A percentile compares a stretch with the other conserved stretches of the same genome.
Conservation (phyloP, 2,113 vertebrate species). For the Eulemur rufifrons region DNA sequence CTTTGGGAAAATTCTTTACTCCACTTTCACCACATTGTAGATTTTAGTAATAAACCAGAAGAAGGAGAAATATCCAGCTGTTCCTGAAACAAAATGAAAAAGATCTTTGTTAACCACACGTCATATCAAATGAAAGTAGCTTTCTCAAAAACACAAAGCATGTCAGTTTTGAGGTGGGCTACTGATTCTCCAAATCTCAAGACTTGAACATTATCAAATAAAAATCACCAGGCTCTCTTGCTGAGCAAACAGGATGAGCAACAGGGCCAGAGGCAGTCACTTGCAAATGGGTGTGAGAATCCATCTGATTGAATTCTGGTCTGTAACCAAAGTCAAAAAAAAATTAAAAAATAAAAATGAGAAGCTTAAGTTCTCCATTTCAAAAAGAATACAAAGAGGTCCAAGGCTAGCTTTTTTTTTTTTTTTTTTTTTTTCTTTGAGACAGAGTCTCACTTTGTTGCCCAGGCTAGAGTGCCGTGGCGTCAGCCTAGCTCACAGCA, state of each 20-base stretch:
- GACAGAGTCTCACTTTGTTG: too few relatives aligned
- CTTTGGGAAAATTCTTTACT: conserved; percentile 84
- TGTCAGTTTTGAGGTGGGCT: background rate
- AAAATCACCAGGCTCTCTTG: conserved; percentile 25
- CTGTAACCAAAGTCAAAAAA: conserved; percentile 2
- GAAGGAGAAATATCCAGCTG: conserved; percentile 93
- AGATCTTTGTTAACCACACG: conserved; percentile 66
- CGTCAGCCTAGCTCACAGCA: too few relatives aligned
- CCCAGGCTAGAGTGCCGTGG: too few relatives aligned
- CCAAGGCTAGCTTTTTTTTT: background rate
- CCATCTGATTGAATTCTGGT: conserved; percentile 12
- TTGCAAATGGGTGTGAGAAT: background rate
- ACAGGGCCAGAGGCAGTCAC: background rate
- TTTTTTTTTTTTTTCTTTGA: too few relatives aligned
- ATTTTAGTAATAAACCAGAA: conserved; percentile 97
- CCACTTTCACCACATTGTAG: conserved; percentile 95
- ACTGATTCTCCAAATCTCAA: background rate
- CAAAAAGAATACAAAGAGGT: conserved; percentile 6
- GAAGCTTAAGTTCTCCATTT: conserved; percentile 13
- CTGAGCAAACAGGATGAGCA: background rate
- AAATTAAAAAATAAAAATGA: background rate
- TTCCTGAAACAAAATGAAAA: conserved; percentile 86
- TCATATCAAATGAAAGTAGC: conserved; percentile 42
- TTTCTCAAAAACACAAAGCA: conserved; percentile 43
- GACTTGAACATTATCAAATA: background rate